These are phyloP conservation scores for Pteropus alecto DNA, from an alignment of 2,113 vertebrate genomes.

Conservation along the genomic window DNA sequence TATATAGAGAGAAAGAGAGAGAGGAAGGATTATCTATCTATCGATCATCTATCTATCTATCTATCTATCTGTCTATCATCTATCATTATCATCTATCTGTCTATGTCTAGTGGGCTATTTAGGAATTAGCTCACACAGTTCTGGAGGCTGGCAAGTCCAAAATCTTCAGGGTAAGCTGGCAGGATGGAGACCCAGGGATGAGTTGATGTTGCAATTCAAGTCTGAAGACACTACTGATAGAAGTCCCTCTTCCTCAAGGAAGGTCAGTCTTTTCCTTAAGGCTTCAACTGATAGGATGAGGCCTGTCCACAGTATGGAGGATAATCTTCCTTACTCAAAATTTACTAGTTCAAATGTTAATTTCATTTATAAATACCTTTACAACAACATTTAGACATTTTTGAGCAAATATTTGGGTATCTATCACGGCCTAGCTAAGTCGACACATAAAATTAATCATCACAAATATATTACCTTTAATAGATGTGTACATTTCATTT, in stretches of 20 bases:
- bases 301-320: background rate
- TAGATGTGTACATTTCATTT: background rate
- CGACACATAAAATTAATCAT: conserved; percentile 1
- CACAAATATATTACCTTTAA: background rate
- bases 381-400: background rate
- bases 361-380: background rate
- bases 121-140: background rate
- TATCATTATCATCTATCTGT: background rate
- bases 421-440: background rate
- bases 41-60: background rate
- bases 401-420: background rate
- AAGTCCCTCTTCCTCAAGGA: background rate
- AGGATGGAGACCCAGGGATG: background rate
- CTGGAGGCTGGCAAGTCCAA: background rate
- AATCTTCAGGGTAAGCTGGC: background rate
- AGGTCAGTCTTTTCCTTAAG: background rate
- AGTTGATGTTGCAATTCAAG: background rate
- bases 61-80: background rate
- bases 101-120: background rate
- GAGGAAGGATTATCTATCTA: background rate
- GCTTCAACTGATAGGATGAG: background rate
- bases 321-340: background rate
- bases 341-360: background rate
- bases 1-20: background rate
- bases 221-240: background rate